A percentile compares a stretch with the other conserved stretches of the same genome.
Conservation (phyloP, 2,888 invertebrate species). For the Tuberolachnus salignus region DNA sequence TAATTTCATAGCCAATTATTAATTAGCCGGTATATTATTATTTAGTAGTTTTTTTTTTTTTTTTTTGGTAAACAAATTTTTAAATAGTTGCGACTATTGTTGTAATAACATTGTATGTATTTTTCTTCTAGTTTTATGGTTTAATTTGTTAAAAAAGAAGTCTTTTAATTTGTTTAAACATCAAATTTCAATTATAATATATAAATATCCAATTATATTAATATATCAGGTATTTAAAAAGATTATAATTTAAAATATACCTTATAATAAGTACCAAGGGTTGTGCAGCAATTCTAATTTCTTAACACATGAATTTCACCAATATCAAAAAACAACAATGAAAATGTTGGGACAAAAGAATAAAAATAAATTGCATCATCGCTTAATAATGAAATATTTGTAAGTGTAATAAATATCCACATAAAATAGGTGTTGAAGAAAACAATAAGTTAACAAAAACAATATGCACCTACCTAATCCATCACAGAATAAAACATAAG, state of each 20-base stretch:
- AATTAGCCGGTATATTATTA: too few relatives aligned
- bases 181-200: background rate
- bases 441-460: background rate
- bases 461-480: slow-evolving; percentile 36
- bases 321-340: slow-evolving; percentile 2
- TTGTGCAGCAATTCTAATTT: slow-evolving; percentile 43
- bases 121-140: too few relatives aligned
- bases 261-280: slow-evolving; percentile 49
- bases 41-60: too few relatives aligned
- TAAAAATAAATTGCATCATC: background rate
- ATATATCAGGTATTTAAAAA: slow-evolving; percentile 1
- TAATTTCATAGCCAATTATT: too few relatives aligned
- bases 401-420: background rate
- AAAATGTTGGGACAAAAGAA: slow-evolving; percentile 1
- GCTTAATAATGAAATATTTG: slow-evolving; percentile 23
- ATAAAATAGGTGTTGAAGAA: slow-evolving; percentile 6
- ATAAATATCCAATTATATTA: background rate
- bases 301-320: slow-evolving; percentile 30
- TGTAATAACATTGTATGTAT: too few relatives aligned
- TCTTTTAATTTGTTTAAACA: too few relatives aligned
- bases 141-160: too few relatives aligned
- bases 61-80: too few relatives aligned
- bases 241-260: slow-evolving; percentile 8
- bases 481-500: slow-evolving; percentile 5
- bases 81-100: too few relatives aligned